Conservation (phyloP, 2,888 invertebrate genomes). For the Mechanitis mazaeus region DNA sequence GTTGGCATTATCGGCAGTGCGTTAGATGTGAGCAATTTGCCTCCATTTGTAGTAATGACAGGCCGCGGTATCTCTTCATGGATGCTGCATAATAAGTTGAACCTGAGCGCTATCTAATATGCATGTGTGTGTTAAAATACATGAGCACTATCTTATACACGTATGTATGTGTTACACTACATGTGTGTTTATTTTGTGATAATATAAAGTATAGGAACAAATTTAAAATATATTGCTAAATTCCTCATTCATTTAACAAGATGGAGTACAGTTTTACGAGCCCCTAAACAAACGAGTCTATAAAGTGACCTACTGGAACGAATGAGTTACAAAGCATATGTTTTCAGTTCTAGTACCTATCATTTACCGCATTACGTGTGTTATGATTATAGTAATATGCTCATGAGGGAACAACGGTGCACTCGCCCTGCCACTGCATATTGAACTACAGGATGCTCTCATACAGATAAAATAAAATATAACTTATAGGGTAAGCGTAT, state of each 20-base stretch:
- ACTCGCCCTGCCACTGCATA: slow-evolving; percentile 56
- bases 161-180: background rate
- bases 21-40: slow-evolving; percentile 74
- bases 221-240: too few species aligned
- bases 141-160: slow-evolving; percentile 9
- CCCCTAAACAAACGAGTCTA: slow-evolving; percentile 29
- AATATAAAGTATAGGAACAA: too few species aligned
- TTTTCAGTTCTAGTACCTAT: slow-evolving; percentile 72
- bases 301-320: slow-evolving; percentile 56
- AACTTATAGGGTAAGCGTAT: background rate
- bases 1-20: slow-evolving; percentile 57
- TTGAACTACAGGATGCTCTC: slow-evolving; percentile 55
- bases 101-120: slow-evolving; percentile 52
- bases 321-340: slow-evolving; percentile 73
- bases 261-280: slow-evolving; percentile 14
- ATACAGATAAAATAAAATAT: slow-evolving; percentile 1
- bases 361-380: slow-evolving; percentile 74
- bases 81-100: slow-evolving; percentile 72
- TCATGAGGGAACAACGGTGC: slow-evolving; percentile 67
- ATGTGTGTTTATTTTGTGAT: too few species aligned
- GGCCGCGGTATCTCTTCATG: slow-evolving; percentile 52
- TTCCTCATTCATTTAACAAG: too few species aligned
- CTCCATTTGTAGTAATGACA: slow-evolving; percentile 73
- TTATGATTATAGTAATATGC: slow-evolving; percentile 76
- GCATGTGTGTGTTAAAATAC: slow-evolving; percentile 5